Evolutionary conservation across 1,140 invertebrate species (phyloP).

Genomic region (Apolygus lucorum): DNA sequence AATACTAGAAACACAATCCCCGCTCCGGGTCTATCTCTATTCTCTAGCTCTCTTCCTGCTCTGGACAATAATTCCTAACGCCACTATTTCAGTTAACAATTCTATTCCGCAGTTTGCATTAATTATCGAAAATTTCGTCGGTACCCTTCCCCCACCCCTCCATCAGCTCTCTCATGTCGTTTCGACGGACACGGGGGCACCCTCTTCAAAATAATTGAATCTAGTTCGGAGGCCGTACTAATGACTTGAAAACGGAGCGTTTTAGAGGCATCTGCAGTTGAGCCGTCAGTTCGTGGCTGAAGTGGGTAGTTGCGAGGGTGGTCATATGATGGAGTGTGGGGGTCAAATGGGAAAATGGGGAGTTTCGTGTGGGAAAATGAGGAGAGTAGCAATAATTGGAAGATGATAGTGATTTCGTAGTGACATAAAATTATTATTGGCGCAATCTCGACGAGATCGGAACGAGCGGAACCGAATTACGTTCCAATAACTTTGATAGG

Average conservation of each 20-base stretch:
- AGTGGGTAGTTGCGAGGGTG: too few relatives aligned
- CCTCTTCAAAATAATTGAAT: constrained; percentile 4
- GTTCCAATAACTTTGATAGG: too few relatives aligned
- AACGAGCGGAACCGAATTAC: too few relatives aligned
- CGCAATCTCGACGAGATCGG: too few relatives aligned
- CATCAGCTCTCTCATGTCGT: background rate
- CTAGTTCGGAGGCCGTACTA: constrained; percentile 1
- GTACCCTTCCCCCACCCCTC: too few relatives aligned
- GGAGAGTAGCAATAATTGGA: background rate
- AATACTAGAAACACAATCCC: background rate
- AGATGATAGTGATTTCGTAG: too few relatives aligned
- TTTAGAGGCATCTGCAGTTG: background rate
- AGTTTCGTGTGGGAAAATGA: background rate
- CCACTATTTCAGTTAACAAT: background rate
- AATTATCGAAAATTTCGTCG: background rate
- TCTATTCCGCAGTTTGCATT: background rate
- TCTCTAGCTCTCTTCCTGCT: background rate
- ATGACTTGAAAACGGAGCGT: background rate
- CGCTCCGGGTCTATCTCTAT: background rate
- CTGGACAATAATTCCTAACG: background rate
- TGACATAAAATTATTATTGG: too few relatives aligned
- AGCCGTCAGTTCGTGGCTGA: too few relatives aligned
- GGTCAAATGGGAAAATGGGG: too few relatives aligned
- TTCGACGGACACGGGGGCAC: too few relatives aligned
- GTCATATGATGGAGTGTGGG: too few relatives aligned